These are phyloP conservation scores for Drosophila borealis DNA, from an alignment of 2,888 invertebrate genomes.

Conservation along the genomic window DNA sequence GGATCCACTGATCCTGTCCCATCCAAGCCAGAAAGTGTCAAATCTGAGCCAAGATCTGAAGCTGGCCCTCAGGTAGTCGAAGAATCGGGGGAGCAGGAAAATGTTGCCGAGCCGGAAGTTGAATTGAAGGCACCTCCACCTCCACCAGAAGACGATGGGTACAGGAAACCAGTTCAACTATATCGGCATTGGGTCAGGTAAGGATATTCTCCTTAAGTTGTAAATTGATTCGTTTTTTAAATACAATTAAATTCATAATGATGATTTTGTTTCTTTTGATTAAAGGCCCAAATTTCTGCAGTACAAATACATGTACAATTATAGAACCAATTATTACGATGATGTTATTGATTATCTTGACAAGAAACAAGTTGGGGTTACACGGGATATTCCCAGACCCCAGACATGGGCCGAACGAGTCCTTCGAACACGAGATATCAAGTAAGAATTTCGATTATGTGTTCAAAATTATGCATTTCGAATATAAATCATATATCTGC, in stretches of 20 bases:
- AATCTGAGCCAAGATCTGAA: constrained; percentile 66
- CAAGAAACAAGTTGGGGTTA: constrained; percentile 89
- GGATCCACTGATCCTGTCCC: constrained; percentile 60
- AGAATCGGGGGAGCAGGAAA: constrained; percentile 59
- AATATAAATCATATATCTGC: neutral
- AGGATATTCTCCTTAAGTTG: constrained; percentile 14
- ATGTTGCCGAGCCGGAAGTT: constrained; percentile 83
- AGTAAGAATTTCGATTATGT: constrained; percentile 59
- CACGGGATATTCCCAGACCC: constrained; percentile 90
- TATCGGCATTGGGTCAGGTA: constrained; percentile 93
- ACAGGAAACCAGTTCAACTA: constrained; percentile 89
- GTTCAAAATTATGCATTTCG: neutral
- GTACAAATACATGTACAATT: constrained; percentile 93
- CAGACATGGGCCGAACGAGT: constrained; percentile 95
- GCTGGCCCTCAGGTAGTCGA: constrained; percentile 24
- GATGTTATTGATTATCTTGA: constrained; percentile 94
- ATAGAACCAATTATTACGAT: constrained; percentile 94
- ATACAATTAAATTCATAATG: too few species aligned
- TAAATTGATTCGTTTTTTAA: neutral
- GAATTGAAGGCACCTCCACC: constrained; percentile 86
- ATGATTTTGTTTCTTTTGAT: neutral
- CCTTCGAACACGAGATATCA: constrained; percentile 88
- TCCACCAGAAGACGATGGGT: constrained; percentile 86
- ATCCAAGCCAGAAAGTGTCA: constrained; percentile 83
- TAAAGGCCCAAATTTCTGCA: constrained; percentile 92